Evolutionary conservation across 2,113 vertebrate species (phyloP), one percentile per base, ranked within the genome.

Genomic region (Xiphophorus hellerii): DNA sequence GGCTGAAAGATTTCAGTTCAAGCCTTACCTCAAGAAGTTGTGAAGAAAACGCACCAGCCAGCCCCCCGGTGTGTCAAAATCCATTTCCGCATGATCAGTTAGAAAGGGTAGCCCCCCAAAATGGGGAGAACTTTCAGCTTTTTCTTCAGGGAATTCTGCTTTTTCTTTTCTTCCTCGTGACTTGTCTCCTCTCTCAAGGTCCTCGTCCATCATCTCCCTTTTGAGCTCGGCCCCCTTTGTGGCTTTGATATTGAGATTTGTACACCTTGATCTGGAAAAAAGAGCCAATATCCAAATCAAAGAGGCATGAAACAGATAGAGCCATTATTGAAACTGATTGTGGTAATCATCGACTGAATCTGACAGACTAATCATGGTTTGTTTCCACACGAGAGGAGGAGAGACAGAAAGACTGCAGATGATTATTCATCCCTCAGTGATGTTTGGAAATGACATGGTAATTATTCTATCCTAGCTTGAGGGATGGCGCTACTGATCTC

Each of bases 251-350:
- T 54, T 54, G 17, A 54, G 51, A 54, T 58, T n/a, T 58, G 51
- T 58, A 25, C 51, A 58, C 51, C 51, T 58, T 58, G 51, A 58
- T 58, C 22, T 58, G 51, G 22, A 25, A 58, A 58, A 58, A 58
- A 58, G 51, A 58, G 25, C 51, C 66, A 75, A 66, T 69, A 78
- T 67, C 77, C 44, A 86, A 86, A 84, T 80, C 29, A 73, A 77
- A 87, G 76, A 44, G 39, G 73, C 81, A 69, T 63, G 81, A 87
- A 85, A 81, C 65, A 71, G 83, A 87, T 78, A 62, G 68, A 74
- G 61, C 67, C 78, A 58, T 87, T 85, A 84, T 78, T 86, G 76
- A 80, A 90, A 85, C 66, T 79, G 80, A 90, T 86, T 81, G 76
- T 73, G 66, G 73, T 78, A 83, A 89, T 87, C 84, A 64, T 66